These are phyloP conservation scores for Macrosteles quadrilineatus DNA, from an alignment of 1,140 invertebrate genomes.

Conservation along the genomic window DNA sequence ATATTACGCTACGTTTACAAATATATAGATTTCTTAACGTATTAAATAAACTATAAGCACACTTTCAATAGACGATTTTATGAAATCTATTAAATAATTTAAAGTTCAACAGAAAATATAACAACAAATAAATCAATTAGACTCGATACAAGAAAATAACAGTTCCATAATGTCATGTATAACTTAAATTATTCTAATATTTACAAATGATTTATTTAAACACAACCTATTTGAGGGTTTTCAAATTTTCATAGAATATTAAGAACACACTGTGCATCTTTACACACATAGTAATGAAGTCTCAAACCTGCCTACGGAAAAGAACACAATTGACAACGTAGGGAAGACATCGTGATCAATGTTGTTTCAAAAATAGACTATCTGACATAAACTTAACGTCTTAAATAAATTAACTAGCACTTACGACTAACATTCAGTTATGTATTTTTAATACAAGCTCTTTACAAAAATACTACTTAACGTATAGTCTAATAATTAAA, in stretches of 20 bases:
- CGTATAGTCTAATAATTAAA: not conserved
- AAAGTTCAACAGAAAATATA: conserved; percentile 23
- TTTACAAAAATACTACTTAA: conserved; percentile 15
- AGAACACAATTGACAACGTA: not conserved
- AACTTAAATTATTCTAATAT: conserved; percentile 9
- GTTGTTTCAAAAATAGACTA: conserved; percentile 5
- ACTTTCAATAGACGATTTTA: conserved; percentile 8
- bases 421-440: conserved; percentile 10
- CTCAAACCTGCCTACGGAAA: not conserved
- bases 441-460: conserved; percentile 7
- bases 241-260: conserved; percentile 1
- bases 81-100: conserved; percentile 16
- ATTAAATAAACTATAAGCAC: conserved; percentile 26
- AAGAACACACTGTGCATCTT: not conserved
- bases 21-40: conserved; percentile 6
- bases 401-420: conserved; percentile 13
- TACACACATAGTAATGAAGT: not conserved
- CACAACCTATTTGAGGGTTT: conserved; percentile 5
- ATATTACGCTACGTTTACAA: conserved; percentile 9
- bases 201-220: conserved; percentile 13
- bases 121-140: conserved; percentile 17
- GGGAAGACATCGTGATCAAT: conserved; percentile 28
- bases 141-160: conserved; percentile 23
- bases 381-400: conserved; percentile 5
- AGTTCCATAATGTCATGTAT: conserved; percentile 15